phyloP scores from a whole-genome alignment of 2,113 vertebrate species.

The Pollimyrus isidori region DNA sequence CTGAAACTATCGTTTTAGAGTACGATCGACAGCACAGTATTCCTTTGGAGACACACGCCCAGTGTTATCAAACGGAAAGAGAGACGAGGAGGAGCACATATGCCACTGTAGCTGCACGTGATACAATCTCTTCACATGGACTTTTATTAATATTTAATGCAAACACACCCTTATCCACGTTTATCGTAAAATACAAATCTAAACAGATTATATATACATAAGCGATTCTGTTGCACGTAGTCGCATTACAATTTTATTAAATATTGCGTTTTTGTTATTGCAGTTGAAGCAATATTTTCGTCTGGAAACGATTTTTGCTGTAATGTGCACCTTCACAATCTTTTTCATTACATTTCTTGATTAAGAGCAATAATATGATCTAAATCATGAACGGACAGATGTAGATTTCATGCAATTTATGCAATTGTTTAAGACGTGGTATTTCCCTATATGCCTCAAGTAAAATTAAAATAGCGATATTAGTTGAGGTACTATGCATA shows the following conservation, averaged over 20 bases:
- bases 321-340: not conserved
- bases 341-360: not conserved
- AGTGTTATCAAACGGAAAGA: not conserved
- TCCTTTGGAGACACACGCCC: not conserved
- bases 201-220: not conserved
- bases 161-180: not conserved
- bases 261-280: not conserved
- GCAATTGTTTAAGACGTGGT: not conserved
- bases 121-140: constrained; percentile 22
- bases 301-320: not conserved
- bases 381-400: not conserved
- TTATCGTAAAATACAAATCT: not conserved
- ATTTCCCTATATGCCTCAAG: not conserved
- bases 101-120: constrained; percentile 8
- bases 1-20: not conserved
- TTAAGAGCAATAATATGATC: not conserved
- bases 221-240: not conserved
- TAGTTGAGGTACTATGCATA: not conserved
- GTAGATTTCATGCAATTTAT: not conserved
- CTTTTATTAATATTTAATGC: constrained; percentile 22
- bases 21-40: not conserved
- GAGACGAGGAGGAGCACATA: not conserved
- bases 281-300: not conserved
- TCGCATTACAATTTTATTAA: not conserved
- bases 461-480: not conserved